Evolutionary conservation across 2,113 vertebrate species (phyloP).

Genomic region (Stegostoma tigrinum): DNA sequence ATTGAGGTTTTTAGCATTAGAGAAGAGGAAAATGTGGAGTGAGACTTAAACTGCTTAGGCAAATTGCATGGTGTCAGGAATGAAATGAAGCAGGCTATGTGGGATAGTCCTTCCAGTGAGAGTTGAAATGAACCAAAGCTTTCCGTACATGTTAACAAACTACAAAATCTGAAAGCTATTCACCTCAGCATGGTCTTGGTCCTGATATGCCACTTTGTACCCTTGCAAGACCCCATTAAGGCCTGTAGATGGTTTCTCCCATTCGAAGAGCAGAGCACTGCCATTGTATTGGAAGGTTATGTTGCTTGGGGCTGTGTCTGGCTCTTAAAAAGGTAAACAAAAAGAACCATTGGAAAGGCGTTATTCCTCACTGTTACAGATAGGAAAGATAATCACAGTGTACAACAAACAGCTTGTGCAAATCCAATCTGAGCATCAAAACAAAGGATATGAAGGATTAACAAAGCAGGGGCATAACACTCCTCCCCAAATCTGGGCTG

Average conservation of each 20-base stretch:
- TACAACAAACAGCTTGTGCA: background rate
- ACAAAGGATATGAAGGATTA: background rate
- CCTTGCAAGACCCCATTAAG: conserved; percentile 69
- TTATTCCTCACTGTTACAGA: background rate
- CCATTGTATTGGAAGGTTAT: conserved; percentile 63
- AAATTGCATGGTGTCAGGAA: background rate
- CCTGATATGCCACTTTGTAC: conserved; percentile 68
- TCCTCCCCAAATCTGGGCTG: too few relatives aligned
- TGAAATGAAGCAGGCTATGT: background rate
- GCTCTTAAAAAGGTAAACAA: conserved; percentile 53
- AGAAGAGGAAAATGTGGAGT: conserved; percentile 25
- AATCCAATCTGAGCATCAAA: background rate
- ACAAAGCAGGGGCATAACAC: background rate
- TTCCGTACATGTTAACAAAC: conserved; percentile 36
- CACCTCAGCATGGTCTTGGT: conserved; percentile 51
- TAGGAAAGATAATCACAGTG: background rate
- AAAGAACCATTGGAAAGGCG: background rate
- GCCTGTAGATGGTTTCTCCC: conserved; percentile 59
- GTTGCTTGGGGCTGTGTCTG: conserved; percentile 64
- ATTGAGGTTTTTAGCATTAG: background rate
- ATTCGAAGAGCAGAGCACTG: conserved; percentile 61
- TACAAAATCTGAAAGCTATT: conserved; percentile 38
- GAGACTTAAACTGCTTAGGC: conserved; percentile 23
- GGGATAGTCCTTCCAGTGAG: background rate
- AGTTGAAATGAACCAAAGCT: background rate